Evolutionary conservation across 2,888 invertebrate genomes (phyloP).

Genomic region (Cephalotes varians): DNA sequence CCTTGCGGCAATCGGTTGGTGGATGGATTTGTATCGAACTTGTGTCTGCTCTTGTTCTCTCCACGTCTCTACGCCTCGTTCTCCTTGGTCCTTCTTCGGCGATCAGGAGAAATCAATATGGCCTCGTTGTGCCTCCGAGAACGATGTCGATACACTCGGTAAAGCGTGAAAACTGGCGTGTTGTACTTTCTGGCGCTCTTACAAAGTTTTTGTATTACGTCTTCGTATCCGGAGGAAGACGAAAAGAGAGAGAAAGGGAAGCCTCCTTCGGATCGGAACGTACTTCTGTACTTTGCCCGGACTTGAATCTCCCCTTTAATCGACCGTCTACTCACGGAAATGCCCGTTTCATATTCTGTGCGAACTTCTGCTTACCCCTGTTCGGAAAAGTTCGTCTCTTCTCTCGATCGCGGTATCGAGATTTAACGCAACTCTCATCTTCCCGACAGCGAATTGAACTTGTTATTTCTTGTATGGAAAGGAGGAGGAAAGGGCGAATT

Average conservation of each 20-base stretch:
- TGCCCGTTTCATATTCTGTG: slow-evolving; percentile 32
- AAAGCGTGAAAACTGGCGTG: slow-evolving; percentile 57
- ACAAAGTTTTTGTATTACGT: slow-evolving; percentile 54
- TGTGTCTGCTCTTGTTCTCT: slow-evolving; percentile 35
- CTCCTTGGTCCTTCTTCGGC: slow-evolving; percentile 10
- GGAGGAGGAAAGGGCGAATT: not conserved
- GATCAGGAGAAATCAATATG: slow-evolving; percentile 62
- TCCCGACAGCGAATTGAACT: slow-evolving; percentile 2
- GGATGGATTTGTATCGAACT: slow-evolving; percentile 57
- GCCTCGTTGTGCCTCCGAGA: slow-evolving; percentile 36
- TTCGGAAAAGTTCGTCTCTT: slow-evolving; percentile 1
- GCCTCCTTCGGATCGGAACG: not conserved
- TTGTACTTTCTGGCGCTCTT: slow-evolving; percentile 42
- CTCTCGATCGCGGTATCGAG: slow-evolving; percentile 15
- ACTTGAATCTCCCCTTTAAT: slow-evolving; percentile 19
- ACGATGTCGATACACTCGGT: slow-evolving; percentile 57
- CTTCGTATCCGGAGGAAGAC: slow-evolving; percentile 5
- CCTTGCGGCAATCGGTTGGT: not conserved
- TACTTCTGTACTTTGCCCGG: slow-evolving; percentile 7
- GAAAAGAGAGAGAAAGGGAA: not conserved
- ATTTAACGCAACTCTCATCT: slow-evolving; percentile 9
- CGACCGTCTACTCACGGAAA: slow-evolving; percentile 34
- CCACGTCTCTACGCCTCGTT: slow-evolving; percentile 18
- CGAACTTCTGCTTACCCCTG: slow-evolving; percentile 17
- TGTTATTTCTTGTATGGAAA: slow-evolving; percentile 3